A percentile compares a stretch with the other conserved stretches of the same genome.
phyloP scores from a whole-genome alignment of 1,140 invertebrate genomes.

The Cyclina sinensis region DNA sequence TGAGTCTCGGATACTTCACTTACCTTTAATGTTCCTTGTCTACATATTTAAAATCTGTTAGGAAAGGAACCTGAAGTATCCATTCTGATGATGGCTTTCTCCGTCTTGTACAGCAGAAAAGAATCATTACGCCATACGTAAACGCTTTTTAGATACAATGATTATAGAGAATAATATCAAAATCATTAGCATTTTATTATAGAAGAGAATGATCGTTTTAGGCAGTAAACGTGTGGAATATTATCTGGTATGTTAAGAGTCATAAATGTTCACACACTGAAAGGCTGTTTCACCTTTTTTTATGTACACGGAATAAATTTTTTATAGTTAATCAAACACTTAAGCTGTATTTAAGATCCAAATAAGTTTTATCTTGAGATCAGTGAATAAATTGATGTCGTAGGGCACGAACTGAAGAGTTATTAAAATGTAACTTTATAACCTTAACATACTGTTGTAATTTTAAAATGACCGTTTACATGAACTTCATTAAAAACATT shows the following conservation, averaged over 20 bases:
- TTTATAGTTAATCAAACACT: background rate
- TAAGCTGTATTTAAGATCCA: background rate
- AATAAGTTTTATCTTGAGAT: background rate
- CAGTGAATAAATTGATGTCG: background rate
- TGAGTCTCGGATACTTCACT: too few relatives aligned
- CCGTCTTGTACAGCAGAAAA: too few relatives aligned
- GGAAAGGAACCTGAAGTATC: too few relatives aligned
- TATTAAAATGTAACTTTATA: constrained; percentile 32
- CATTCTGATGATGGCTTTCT: too few relatives aligned
- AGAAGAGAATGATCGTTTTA: background rate
- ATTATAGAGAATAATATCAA: too few relatives aligned
- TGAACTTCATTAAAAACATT: background rate
- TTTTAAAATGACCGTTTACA: constrained; percentile 1
- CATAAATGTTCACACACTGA: background rate
- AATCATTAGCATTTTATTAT: background rate
- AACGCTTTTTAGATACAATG: too few relatives aligned
- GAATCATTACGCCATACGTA: too few relatives aligned
- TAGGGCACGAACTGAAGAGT: background rate
- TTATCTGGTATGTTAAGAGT: background rate
- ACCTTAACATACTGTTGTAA: background rate
- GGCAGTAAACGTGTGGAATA: background rate
- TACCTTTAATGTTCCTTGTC: too few relatives aligned
- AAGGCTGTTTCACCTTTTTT: background rate
- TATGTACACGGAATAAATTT: background rate
- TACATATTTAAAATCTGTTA: too few relatives aligned